phyloP scores from a whole-genome alignment of 2,888 invertebrate genomes.

The Eupeodes latifasciatus region DNA sequence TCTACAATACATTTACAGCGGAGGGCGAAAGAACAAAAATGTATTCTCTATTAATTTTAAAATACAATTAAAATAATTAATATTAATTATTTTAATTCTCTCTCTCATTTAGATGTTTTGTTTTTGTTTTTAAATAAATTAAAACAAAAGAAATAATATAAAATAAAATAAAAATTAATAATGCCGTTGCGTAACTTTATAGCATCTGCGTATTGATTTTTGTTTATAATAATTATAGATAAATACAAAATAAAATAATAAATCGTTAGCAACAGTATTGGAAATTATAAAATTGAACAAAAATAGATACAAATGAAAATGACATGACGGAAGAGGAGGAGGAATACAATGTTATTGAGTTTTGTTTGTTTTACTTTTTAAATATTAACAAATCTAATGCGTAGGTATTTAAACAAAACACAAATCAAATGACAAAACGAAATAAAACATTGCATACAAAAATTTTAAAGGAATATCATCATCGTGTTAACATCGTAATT shows the following conservation, averaged over 20 bases:
- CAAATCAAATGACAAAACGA: constrained; percentile 37
- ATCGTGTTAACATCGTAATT: constrained; percentile 57
- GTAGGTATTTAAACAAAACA: constrained; percentile 22
- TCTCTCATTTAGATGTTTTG: constrained; percentile 79
- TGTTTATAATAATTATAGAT: constrained; percentile 46
- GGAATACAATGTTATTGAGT: constrained; percentile 33
- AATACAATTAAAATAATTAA: constrained; percentile 80
- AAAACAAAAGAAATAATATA: constrained; percentile 71
- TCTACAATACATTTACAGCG: constrained; percentile 85
- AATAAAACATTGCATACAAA: constrained; percentile 64
- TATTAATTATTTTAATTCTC: constrained; percentile 81
- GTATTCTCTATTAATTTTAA: constrained; percentile 78
- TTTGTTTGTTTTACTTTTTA: background rate
- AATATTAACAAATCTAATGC: constrained; percentile 63
- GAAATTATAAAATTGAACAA: constrained; percentile 24
- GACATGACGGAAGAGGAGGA: constrained; percentile 47
- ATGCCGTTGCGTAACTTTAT: constrained; percentile 71
- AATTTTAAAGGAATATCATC: constrained; percentile 68
- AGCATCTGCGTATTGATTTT: constrained; percentile 63
- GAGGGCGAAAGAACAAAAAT: constrained; percentile 84
- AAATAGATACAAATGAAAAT: constrained; percentile 59
- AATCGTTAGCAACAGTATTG: constrained; percentile 65
- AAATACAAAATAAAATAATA: constrained; percentile 54
- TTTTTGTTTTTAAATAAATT: constrained; percentile 75
- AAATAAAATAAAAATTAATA: constrained; percentile 77